Evolutionary conservation across 2,888 invertebrate species (phyloP).

Genomic region (Brenthis hecate): DNA sequence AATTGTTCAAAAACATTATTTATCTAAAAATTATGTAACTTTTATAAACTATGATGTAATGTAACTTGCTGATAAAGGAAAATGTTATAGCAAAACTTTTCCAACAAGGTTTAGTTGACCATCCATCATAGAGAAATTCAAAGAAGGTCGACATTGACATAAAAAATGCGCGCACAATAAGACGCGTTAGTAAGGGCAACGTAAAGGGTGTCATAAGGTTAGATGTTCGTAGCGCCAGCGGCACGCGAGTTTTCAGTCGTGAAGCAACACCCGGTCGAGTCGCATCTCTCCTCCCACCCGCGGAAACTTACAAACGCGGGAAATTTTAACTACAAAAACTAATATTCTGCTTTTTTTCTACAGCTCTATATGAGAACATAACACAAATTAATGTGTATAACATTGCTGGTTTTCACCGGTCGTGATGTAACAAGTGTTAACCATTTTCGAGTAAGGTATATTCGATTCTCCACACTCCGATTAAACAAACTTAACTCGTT

Average conservation of each 20-base stretch:
- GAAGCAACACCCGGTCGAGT: constrained; percentile 46
- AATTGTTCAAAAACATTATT: background rate
- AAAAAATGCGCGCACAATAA: constrained; percentile 40
- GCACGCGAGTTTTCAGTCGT: constrained; percentile 49
- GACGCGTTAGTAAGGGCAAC: constrained; percentile 39
- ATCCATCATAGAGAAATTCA: constrained; percentile 45
- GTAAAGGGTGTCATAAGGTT: constrained; percentile 43
- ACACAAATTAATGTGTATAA: background rate
- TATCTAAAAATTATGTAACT: background rate
- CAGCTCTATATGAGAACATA: background rate
- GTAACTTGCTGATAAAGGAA: background rate
- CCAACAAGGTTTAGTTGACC: constrained; percentile 30
- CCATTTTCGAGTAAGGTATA: constrained; percentile 63
- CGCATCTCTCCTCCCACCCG: constrained; percentile 42
- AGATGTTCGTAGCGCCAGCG: constrained; percentile 36
- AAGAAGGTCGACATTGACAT: constrained; percentile 45
- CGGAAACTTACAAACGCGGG: constrained; percentile 42
- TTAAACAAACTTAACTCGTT: constrained; percentile 34
- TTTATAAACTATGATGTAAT: background rate
- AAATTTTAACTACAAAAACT: constrained; percentile 42
- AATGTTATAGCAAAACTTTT: constrained; percentile 13
- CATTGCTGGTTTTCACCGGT: constrained; percentile 1
- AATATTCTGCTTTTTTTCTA: constrained; percentile 5
- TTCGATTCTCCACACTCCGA: constrained; percentile 51
- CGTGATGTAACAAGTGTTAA: constrained; percentile 63